These are phyloP conservation scores for Sceloporus tristichus DNA, from an alignment of 2,113 vertebrate genomes.

Conservation along the genomic window DNA sequence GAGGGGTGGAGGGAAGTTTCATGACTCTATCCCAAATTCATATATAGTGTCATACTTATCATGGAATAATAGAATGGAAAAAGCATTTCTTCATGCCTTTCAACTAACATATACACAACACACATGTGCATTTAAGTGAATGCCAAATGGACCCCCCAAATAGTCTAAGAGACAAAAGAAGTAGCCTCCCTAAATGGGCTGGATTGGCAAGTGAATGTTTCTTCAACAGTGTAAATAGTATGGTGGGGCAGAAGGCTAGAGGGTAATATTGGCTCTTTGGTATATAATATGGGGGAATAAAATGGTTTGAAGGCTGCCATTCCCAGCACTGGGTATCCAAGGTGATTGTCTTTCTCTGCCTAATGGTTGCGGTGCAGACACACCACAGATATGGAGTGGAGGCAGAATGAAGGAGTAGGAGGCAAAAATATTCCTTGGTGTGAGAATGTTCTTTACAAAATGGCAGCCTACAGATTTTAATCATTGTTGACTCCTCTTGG, in stretches of 20 bases:
- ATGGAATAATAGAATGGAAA: background rate
- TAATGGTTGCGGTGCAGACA: too few species aligned
- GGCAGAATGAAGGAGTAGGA: background rate
- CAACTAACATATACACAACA: background rate
- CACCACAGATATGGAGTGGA: background rate
- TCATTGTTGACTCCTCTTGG: too few species aligned
- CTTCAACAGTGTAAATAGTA: too few species aligned
- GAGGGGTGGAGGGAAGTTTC: background rate
- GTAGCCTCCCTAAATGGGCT: background rate
- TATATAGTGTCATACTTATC: background rate
- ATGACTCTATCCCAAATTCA: background rate
- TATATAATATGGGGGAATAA: background rate
- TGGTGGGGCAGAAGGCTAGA: too few species aligned
- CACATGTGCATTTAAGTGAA: background rate
- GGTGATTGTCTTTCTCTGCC: too few species aligned
- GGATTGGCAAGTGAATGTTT: too few species aligned
- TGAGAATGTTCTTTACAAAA: too few species aligned
- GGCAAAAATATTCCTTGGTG: background rate
- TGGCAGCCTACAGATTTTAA: background rate
- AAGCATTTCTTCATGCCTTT: background rate
- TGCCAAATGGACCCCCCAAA: too few species aligned
- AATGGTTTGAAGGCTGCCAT: too few species aligned
- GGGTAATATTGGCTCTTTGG: background rate
- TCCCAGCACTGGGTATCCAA: too few species aligned
- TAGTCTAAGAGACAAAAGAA: background rate